Base-by-base conservation (phyloP, 1,140 invertebrate genomes). In the Ips nitidus region DNA sequence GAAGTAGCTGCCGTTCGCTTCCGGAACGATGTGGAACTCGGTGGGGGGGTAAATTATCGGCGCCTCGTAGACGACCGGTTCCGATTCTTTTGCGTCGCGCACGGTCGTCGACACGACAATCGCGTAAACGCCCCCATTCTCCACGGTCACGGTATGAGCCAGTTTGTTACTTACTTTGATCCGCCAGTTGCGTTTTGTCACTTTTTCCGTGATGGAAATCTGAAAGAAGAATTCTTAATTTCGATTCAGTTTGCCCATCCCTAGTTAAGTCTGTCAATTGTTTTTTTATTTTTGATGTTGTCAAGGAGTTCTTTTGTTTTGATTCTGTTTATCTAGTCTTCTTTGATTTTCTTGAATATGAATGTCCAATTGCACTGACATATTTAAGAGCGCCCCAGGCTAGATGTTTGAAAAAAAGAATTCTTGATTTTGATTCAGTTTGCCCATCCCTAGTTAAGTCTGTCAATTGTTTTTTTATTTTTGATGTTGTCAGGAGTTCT, bases 41-140 rank as follows among this genome's bases (percentile, higher is more conserved):
- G 85, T 83, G 1, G 91, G 91, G n/a, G 87, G 78, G 22, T 84
- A 79, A 52, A 92, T 83, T 4, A 80, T 75, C 2, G 87, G 88
- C 0, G 87, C 88, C 43, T 75, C 64, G 65, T 86, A 87, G 1
- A 79, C 71, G 1, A 85, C 80, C 41, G 82, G 78, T 38, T 79
- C 81, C 53, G 79, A 82, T 7, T 73, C 76, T 59, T 80, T 83
- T 1, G 85, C 83, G 69, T 79, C 79, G 5, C 74, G 71, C 4
- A 81, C 82, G 61, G 83, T 82, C 1, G 88, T 89, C 3, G 82
- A 73, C 2, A 91, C 80, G 36, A 82, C 84, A 8, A 91, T 80
- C 56, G 83, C 84, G 76, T 90, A 92, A 43, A 85, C 77, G 0
- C 85, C 89, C 36, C 91, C 90, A 42, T 85, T 81, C 4, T 86